These are phyloP conservation scores for Tipula helvola DNA, from an alignment of 2,888 invertebrate species.

Conservation along the genomic window DNA sequence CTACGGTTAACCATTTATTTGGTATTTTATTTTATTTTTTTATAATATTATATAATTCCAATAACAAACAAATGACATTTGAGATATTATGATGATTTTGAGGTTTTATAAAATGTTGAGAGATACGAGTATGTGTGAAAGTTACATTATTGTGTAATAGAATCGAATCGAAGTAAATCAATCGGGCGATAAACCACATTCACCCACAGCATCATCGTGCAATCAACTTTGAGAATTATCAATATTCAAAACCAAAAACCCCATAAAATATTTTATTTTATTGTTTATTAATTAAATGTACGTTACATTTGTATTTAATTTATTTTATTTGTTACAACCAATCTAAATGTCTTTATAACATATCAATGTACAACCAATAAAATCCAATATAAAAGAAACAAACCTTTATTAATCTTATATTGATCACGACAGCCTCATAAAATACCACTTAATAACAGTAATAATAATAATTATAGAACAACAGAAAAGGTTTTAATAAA, in stretches of 20 bases:
- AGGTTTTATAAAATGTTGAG: too few species aligned
- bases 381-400: neutral
- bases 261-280: neutral
- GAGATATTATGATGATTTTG: too few species aligned
- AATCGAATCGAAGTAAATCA: too few species aligned
- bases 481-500: neutral
- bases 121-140: too few species aligned
- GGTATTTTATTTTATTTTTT: too few species aligned
- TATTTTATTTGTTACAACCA: neutral
- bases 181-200: neutral
- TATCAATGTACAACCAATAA: neutral
- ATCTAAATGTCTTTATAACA: neutral
- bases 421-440: neutral
- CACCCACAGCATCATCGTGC: neutral
- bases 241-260: neutral
- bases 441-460: neutral
- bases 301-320: too few species aligned
- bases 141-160: too few species aligned
- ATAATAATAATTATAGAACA: neutral
- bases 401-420: neutral
- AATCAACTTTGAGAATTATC: neutral
- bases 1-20: too few species aligned
- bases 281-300: neutral
- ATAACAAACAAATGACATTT: too few species aligned
- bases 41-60: too few species aligned